Conservation (phyloP, 2,888 invertebrate genomes). For the Meganola albula region DNA sequence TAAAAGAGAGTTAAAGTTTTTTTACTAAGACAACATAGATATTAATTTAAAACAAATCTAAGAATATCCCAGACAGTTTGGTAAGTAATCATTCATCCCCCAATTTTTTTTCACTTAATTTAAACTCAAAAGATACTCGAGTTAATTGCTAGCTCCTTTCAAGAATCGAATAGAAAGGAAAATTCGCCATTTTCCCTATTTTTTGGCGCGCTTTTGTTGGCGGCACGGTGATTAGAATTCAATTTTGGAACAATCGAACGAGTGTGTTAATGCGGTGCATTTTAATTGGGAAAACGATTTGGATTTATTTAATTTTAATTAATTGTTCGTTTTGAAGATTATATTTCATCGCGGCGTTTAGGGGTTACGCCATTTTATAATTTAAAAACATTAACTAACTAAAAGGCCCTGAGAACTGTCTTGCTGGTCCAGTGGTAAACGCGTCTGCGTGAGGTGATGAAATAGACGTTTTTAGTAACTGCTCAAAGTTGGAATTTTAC, state of each 20-base stretch:
- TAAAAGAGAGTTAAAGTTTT: too few species aligned
- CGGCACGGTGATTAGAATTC: constrained; percentile 74
- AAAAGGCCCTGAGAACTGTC: too few species aligned
- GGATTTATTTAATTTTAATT: constrained; percentile 29
- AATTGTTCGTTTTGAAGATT: constrained; percentile 16
- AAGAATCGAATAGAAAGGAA: constrained; percentile 63
- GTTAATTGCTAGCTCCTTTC: constrained; percentile 72
- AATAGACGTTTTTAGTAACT: too few species aligned
- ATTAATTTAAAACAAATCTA: too few species aligned
- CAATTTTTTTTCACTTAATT: constrained; percentile 72
- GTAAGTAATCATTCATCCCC: constrained; percentile 31
- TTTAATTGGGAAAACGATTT: constrained; percentile 70
- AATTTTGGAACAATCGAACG: constrained; percentile 72
- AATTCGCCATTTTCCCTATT: constrained; percentile 69
- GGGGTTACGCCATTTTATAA: constrained; percentile 11
- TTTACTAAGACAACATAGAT: too few species aligned
- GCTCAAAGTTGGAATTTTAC: too few species aligned
- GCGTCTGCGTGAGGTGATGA: too few species aligned
- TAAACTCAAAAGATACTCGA: constrained; percentile 77
- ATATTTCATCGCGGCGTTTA: constrained; percentile 4
- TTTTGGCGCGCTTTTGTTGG: constrained; percentile 71
- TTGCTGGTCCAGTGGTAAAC: too few species aligned
- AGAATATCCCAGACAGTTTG: constrained; percentile 30
- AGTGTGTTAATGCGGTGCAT: constrained; percentile 71
- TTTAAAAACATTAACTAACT: not conserved